These are phyloP conservation scores for Resseliella maxima DNA, from an alignment of 2,888 invertebrate genomes.

Conservation along the genomic window DNA sequence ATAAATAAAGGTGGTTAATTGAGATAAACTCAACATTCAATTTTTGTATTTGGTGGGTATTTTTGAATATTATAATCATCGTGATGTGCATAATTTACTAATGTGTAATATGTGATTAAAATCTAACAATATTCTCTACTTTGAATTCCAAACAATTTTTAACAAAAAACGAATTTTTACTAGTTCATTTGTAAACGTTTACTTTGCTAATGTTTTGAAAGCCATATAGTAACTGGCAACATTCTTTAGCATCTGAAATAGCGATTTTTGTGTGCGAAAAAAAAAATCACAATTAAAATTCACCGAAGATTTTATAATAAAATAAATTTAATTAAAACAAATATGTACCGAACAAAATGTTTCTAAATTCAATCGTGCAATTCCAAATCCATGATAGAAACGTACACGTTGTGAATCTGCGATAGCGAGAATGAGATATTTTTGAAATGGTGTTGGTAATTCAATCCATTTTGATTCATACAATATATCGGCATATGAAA, in stretches of 20 bases:
- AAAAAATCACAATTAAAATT: not conserved
- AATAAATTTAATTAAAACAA: not conserved
- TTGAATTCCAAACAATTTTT: no score
- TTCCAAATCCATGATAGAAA: not conserved
- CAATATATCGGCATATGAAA: not conserved
- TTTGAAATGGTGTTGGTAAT: not conserved
- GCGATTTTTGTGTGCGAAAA: not conserved
- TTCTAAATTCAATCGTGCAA: not conserved
- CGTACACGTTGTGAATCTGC: not conserved
- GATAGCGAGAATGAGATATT: not conserved
- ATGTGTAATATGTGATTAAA: no score
- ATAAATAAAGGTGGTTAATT: no score
- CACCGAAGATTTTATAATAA: not conserved
- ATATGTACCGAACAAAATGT: not conserved
- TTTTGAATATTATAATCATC: no score
- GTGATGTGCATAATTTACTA: no score
- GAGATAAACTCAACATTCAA: no score
- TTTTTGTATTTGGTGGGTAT: no score
- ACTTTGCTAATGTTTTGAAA: not conserved
- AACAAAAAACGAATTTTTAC: no score
- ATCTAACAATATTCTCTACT: no score
- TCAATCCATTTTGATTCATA: not conserved
- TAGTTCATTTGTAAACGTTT: no score
- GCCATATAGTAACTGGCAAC: not conserved
- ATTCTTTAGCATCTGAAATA: not conserved